phyloP scores from a whole-genome alignment of 53 echinoderm and acorn worm genomes.

The Hippasteria phrygiana region DNA sequence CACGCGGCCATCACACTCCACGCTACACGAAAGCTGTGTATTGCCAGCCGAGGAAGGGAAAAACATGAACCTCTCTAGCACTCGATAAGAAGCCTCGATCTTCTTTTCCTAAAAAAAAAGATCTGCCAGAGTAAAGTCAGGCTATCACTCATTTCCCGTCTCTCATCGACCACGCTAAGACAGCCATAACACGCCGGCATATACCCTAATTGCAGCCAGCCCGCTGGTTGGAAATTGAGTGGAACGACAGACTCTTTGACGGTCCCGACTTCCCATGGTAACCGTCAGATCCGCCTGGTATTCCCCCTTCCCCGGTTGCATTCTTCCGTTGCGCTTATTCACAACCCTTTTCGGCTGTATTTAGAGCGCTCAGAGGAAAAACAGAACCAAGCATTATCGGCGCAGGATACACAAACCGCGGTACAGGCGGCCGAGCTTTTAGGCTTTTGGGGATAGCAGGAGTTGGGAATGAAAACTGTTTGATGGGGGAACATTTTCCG shows the following conservation, averaged over 20 bases:
- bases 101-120: not conserved
- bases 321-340: not conserved
- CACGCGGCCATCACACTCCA: no score
- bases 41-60: no score
- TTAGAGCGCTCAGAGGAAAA: no score
- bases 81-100: not conserved
- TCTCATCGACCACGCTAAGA: not conserved
- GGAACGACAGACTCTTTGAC: conserved; percentile 22
- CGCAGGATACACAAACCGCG: no score
- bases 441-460: no score
- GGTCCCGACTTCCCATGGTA: not conserved
- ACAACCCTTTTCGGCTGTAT: no score
- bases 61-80: no score
- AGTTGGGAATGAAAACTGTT: no score
- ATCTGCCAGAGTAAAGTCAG: not conserved
- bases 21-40: no score
- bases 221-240: not conserved
- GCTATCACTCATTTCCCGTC: not conserved
- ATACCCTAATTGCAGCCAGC: not conserved
- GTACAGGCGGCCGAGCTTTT: no score
- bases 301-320: not conserved
- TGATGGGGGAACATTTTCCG: no score
- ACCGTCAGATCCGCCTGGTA: not conserved
- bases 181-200: not conserved
- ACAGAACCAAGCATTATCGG: no score